Base-by-base conservation (phyloP, 2,888 invertebrate genomes). In the Harmothoe impar region DNA sequence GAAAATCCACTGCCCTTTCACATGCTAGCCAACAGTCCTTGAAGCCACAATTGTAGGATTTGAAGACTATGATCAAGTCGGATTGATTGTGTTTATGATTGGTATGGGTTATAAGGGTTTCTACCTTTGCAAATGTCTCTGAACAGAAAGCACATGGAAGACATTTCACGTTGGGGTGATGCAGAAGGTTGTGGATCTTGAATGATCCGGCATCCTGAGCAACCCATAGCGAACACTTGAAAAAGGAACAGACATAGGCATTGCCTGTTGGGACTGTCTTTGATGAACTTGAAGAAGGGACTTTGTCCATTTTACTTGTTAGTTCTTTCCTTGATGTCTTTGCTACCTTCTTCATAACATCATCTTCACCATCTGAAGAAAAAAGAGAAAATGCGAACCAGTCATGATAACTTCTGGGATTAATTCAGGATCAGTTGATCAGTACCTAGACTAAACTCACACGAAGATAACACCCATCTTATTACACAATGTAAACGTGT, bases 1-100 rank as follows among this genome's bases (percentile, higher is more conserved):
- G 7, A 35, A 81, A 81, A 5, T 81, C 81, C 35, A 35, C 15
- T 0, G 33, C 20, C 25, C 43, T 33, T 20, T 43, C n/a, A 43
- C 33, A 33, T 33, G 35, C 81, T 20, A 81, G 43, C 81, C 81
- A 81, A 81, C 81, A 81, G 81, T 81, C 81, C 23, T 81, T 81
- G 43, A 81, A 81, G 20, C 81, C 81, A 43, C 81, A 81, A 35
- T 81, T 20, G 43, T 81, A 81, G 20, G 81, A 23, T 43, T 43
- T 81, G 43, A 81, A 81, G 35, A n/a, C 15, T 1, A 81, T 43
- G 15, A 35, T n/a, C 7, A 29, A 25, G 15, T 43, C 20, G 20
- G 33, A 43, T 20, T 33, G 35, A 5, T 3, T 81, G n/a, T 81
- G 81, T 15, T 0, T 12, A 5, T 3, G 12, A 25, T 81, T 35